Conservation (phyloP, 2,797 vertebrate genomes). For the Hydrolagus colliei region DNA sequence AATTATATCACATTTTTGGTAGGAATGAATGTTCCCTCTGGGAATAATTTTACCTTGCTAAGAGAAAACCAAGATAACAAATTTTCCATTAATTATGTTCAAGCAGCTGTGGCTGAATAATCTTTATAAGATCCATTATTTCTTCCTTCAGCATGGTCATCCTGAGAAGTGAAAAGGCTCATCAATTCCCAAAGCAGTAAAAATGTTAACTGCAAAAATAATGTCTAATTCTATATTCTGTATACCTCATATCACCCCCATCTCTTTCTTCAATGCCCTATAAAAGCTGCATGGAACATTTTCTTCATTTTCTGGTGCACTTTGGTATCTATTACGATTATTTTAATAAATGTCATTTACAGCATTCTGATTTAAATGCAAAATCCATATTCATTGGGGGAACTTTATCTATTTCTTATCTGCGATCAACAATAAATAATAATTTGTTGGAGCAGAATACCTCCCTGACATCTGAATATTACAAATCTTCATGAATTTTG, state of each 20-base stretch:
- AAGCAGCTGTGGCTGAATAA: conserved; percentile 25
- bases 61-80: conserved; percentile 8
- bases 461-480: not conserved
- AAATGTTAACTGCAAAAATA: not conserved
- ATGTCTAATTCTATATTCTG: not conserved
- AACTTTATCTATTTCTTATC: not conserved
- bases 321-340: not conserved
- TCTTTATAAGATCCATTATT: conserved; percentile 9
- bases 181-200: conserved; percentile 10
- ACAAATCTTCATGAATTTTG: not conserved
- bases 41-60: conserved; percentile 30
- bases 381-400: not conserved
- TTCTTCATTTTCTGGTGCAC: not conserved
- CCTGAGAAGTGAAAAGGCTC: not conserved
- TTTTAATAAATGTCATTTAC: not conserved
- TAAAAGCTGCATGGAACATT: not conserved
- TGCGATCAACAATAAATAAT: not conserved
- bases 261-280: not conserved
- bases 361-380: not conserved
- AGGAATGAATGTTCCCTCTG: conserved; percentile 12
- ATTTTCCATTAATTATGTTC: conserved; percentile 27
- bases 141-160: not conserved
- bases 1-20: conserved; percentile 19
- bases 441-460: not conserved
- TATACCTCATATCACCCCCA: not conserved